Conservation (phyloP, 2,888 invertebrate genomes). For the Aradus depressus region DNA sequence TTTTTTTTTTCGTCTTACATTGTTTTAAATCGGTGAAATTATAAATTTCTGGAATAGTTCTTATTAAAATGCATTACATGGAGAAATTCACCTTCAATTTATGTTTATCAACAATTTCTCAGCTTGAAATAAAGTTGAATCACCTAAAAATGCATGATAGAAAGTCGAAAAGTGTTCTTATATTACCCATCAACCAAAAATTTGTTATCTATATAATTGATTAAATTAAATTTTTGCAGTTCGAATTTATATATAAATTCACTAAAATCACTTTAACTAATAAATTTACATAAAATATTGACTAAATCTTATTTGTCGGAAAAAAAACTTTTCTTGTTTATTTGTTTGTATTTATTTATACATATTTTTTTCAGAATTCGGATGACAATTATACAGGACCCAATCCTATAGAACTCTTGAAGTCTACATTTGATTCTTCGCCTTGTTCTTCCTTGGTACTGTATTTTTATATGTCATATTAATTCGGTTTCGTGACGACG, state of each 20-base stretch:
- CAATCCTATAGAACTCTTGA: conserved; percentile 63
- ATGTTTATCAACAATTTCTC: no score
- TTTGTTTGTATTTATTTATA: background rate
- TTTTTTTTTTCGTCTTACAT: no score
- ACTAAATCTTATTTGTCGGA: background rate
- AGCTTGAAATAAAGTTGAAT: no score
- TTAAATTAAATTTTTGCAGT: background rate
- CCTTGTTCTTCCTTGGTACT: conserved; percentile 67
- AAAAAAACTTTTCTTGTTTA: background rate
- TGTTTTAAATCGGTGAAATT: no score
- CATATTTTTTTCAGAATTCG: conserved; percentile 36
- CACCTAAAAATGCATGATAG: no score
- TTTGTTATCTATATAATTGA: background rate
- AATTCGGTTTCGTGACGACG: background rate
- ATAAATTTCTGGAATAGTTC: no score
- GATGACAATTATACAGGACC: conserved; percentile 57
- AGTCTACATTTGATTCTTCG: conserved; percentile 62
- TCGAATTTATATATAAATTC: background rate
- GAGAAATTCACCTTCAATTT: no score
- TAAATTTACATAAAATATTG: background rate
- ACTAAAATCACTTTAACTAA: background rate
- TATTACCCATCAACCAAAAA: no score
- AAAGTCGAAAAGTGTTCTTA: no score
- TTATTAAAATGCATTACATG: no score
- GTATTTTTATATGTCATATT: conserved; percentile 12